phyloP scores from a whole-genome alignment of 2,113 vertebrate genomes.

The Hemibagrus wyckioides region DNA sequence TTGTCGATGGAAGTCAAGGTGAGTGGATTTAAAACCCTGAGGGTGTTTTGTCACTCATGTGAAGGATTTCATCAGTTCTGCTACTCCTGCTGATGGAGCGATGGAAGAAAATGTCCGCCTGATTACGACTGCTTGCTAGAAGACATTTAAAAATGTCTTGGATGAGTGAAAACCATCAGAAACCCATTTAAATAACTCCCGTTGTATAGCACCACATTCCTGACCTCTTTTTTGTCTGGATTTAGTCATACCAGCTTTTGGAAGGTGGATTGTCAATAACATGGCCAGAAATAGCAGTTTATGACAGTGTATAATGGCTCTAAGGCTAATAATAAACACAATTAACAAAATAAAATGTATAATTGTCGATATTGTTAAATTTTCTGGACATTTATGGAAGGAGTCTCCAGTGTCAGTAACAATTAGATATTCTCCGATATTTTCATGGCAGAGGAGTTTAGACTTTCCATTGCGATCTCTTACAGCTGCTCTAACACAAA shows the following conservation, averaged over 20 bases:
- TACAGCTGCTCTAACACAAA: no score
- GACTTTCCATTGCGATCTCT: no score
- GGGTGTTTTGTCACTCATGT: not conserved
- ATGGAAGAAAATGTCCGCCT: not conserved
- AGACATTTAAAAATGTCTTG: not conserved
- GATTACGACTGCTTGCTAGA: not conserved
- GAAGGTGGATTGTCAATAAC: not conserved
- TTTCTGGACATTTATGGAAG: not conserved
- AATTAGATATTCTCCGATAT: no score
- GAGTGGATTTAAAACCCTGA: not conserved
- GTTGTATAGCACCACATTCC: not conserved
- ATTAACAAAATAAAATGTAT: not conserved
- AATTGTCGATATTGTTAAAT: not conserved
- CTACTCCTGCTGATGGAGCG: not conserved
- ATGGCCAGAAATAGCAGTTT: not conserved
- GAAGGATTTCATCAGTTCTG: constrained; percentile 6
- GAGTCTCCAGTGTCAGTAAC: not conserved
- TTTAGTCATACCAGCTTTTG: not conserved
- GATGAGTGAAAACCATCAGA: not conserved
- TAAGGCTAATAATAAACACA: not conserved
- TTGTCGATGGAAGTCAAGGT: not conserved
- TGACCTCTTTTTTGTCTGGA: not conserved
- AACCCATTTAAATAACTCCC: not conserved
- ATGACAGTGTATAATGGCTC: not conserved
- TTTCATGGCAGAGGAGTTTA: no score